Base-by-base conservation (phyloP, 2,113 vertebrate species). In the Lethenteron reissneri region DNA sequence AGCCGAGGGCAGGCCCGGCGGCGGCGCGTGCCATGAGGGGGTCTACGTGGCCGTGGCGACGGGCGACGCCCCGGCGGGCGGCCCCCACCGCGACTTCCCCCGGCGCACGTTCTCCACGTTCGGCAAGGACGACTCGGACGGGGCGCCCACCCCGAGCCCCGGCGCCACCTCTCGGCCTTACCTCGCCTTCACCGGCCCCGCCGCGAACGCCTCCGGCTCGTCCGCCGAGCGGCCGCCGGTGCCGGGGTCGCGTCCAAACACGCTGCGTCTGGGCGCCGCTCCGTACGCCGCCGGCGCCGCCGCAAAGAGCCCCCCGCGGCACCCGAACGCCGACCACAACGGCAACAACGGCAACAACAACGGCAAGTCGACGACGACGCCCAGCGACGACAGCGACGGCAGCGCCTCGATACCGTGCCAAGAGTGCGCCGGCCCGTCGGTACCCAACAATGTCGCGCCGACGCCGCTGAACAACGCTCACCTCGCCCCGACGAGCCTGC, bases 1-100 rank as follows among this genome's bases (percentile, higher is more conserved):
- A 68, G 83, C 91, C 0, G 94, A 97, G 64, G 64, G n/a, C 25
- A 68, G 64, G 64, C 64, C 64, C n/a, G 25, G n/a, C 25, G 64
- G n/a, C 25, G 64, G n/a, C 25, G 9, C 64, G n/a, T 68, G 64
- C 11, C 64, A 25, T 11, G 64, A 68, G 25, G 64, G n/a, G n/a
- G 64, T 68, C 10, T 25, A 17, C 25, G n/a, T 68, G n/a, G 64
- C 64, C 25, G 64, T 68, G 64, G 11, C n/a, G n/a, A 68, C n/a
- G 64, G 64, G 64, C 25, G n/a, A 25, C 25, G 11, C n/a, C 9
- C n/a, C 64, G 2, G n/a, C 64, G n/a, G 64, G 64, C 2, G 64
- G n/a, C 25, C 64, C 64, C 64, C n/a, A 68, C 64, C 64, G 64
- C 64, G 64, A 68, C 64, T 68, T 68, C 64, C 64, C 64, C 25